Conservation (phyloP, 2,888 invertebrate genomes). For the Imbricaverruca yamaguchii region DNA sequence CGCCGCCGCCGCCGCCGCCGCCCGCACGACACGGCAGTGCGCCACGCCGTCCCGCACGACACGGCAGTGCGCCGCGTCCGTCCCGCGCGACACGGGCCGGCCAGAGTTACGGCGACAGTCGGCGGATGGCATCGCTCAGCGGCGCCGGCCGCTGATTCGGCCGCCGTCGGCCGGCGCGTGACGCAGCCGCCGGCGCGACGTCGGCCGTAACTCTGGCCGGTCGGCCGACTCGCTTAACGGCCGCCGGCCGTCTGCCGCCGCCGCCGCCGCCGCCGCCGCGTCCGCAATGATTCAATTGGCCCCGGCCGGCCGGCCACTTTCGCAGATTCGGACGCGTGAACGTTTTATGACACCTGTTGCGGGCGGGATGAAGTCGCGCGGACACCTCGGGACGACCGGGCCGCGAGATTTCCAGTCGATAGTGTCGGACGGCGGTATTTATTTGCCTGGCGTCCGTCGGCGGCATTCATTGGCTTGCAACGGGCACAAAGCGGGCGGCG, state of each 20-base stretch:
- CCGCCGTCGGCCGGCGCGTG: too few species aligned
- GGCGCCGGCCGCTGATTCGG: too few species aligned
- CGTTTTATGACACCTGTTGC: background rate
- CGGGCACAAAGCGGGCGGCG: background rate
- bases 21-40: too few species aligned
- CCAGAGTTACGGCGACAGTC: too few species aligned
- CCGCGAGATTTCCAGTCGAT: background rate
- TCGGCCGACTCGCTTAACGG: background rate
- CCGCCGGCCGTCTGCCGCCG: background rate
- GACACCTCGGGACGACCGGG: background rate
- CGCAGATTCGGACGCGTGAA: background rate
- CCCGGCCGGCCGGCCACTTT: background rate
- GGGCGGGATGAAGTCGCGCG: background rate
- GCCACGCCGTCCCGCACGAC: too few species aligned
- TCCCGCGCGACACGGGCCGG: too few species aligned
- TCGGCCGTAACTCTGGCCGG: background rate
- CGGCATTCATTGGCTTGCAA: background rate
- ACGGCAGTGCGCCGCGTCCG: too few species aligned
- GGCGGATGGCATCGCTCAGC: too few species aligned
- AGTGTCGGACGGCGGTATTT: background rate
- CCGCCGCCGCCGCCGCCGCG: background rate
- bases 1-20: too few species aligned
- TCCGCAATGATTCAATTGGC: background rate
- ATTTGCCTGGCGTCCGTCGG: background rate
- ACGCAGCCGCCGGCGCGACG: background rate